These are phyloP conservation scores for Callochromis pleurospilus DNA, from an alignment of 2,113 vertebrate species.

Conservation along the genomic window DNA sequence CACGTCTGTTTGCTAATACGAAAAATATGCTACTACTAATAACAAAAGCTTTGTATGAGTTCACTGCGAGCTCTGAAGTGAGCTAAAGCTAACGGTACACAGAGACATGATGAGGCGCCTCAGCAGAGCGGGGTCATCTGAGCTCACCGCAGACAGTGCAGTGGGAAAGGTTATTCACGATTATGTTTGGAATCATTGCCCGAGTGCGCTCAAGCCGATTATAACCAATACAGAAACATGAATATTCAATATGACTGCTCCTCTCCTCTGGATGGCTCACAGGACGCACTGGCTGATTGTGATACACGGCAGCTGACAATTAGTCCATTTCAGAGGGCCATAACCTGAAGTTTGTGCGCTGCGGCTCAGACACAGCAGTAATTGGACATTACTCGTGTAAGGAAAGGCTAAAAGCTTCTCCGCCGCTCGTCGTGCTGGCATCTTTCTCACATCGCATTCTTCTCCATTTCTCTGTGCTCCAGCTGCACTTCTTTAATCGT, in stretches of 20 bases:
- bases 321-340: constrained; percentile 15
- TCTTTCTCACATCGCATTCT: constrained; percentile 37
- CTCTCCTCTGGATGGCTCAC: neutral
- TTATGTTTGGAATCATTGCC: neutral
- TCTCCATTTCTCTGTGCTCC: constrained; percentile 16
- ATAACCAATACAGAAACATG: constrained; percentile 19
- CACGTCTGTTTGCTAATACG: fast-evolving
- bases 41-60: neutral
- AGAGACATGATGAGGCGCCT: neutral
- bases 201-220: neutral
- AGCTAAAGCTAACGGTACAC: neutral
- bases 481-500: constrained; percentile 44
- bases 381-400: constrained; percentile 52
- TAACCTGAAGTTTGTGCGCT: constrained; percentile 21
- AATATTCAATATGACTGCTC: constrained; percentile 32
- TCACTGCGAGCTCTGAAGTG: neutral
- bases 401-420: constrained; percentile 50
- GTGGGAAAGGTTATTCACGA: neutral
- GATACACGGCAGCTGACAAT: constrained; percentile 47
- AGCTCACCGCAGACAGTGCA: neutral
- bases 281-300: constrained; percentile 26
- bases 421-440: constrained; percentile 28
- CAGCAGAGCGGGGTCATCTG: neutral
- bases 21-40: neutral
- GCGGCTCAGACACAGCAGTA: constrained; percentile 36